Conservation (phyloP, 2,888 invertebrate genomes). For the Melipona beecheii region DNA sequence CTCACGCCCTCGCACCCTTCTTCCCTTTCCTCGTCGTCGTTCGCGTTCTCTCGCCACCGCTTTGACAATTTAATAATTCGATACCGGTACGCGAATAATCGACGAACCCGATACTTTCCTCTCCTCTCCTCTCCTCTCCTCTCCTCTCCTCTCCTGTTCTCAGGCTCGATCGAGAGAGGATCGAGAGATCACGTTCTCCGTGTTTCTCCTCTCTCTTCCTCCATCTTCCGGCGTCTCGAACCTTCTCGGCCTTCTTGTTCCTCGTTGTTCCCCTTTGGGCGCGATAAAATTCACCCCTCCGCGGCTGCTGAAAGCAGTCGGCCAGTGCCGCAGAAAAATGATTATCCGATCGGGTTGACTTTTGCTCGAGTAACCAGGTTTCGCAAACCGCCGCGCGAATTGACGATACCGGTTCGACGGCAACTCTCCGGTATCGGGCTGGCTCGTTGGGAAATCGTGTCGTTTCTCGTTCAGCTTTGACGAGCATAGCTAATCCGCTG, state of each 20-base stretch:
- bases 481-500: neutral
- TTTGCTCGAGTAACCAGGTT: slow-evolving; percentile 10
- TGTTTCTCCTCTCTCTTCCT: neutral
- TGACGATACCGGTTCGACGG: neutral
- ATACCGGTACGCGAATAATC: slow-evolving; percentile 77
- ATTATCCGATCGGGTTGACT: slow-evolving; percentile 40
- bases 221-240: too few species aligned
- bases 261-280: neutral
- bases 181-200: neutral
- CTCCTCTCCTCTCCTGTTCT: neutral
- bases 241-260: slow-evolving; percentile 14
- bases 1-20: neutral
- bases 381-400: neutral
- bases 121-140: slow-evolving; percentile 27
- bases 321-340: slow-evolving; percentile 13
- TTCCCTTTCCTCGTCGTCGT: slow-evolving; percentile 1
- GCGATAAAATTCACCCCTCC: slow-evolving; percentile 21
- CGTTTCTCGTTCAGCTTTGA: neutral
- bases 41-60: slow-evolving; percentile 61
- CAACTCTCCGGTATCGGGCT: neutral
- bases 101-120: slow-evolving; percentile 70
- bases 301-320: slow-evolving; percentile 1
- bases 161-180: neutral
- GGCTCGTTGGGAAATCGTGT: neutral
- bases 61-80: slow-evolving; percentile 80